phyloP scores from a whole-genome alignment of 2,888 invertebrate genomes.

The Stenodema calcarata region DNA sequence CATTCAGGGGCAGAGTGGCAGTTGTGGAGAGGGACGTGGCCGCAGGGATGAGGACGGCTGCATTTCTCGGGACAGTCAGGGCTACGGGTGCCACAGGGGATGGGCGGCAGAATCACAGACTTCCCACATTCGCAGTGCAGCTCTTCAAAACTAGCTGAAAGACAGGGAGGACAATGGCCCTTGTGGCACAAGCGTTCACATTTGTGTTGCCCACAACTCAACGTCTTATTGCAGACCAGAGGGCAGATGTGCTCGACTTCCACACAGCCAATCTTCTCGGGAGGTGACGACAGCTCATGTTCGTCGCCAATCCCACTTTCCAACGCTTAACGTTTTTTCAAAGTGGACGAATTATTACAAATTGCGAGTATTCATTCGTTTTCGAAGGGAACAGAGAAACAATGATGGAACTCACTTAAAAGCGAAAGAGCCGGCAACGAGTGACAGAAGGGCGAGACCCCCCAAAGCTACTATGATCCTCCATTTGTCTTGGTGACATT shows the following conservation, averaged over 20 bases:
- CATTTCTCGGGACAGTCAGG: conserved; percentile 84
- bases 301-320: no score
- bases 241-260: conserved; percentile 86
- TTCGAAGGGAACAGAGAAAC: background rate
- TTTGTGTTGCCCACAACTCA: conserved; percentile 87
- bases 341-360: no score
- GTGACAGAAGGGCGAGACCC: conserved; percentile 70
- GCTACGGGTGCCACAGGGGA: conserved; percentile 88
- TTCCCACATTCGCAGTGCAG: conserved; percentile 89
- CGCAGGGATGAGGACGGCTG: conserved; percentile 76
- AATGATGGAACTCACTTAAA: conserved; percentile 66
- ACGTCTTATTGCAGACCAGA: conserved; percentile 77
- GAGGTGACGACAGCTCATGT: no score
- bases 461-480: conserved; percentile 70
- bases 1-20: conserved; percentile 80
- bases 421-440: conserved; percentile 72
- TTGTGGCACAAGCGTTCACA: conserved; percentile 90
- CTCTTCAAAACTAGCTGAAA: conserved; percentile 74
- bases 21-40: conserved; percentile 81
- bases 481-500: conserved; percentile 74
- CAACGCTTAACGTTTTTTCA: no score
- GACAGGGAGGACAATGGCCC: conserved; percentile 80
- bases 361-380: no score
- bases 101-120: conserved; percentile 85
- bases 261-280: no score